Conservation (phyloP, 2,113 vertebrate species). For the Columbina picui region DNA sequence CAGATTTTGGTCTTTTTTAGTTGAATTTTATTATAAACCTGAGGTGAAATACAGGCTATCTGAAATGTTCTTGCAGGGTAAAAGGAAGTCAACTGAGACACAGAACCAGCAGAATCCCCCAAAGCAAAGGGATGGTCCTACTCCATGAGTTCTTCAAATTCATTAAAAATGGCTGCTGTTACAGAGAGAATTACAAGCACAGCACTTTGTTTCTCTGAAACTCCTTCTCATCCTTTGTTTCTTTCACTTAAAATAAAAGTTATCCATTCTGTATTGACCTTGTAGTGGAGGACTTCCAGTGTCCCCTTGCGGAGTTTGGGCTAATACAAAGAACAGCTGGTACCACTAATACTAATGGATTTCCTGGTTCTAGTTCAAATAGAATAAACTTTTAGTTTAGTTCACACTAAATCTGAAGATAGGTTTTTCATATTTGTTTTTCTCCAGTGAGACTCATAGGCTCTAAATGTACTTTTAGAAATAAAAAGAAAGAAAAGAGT, state of each 20-base stretch:
- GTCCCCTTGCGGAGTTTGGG: slow-evolving; percentile 11
- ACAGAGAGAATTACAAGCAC: not conserved
- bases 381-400: slow-evolving; percentile 33
- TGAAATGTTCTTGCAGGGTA: not conserved
- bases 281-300: not conserved
- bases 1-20: not conserved
- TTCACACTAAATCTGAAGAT: slow-evolving; percentile 49
- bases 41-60: not conserved
- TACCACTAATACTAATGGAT: slow-evolving; percentile 63
- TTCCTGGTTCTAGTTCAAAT: slow-evolving; percentile 65
- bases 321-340: slow-evolving; percentile 35
- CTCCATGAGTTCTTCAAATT: not conserved
- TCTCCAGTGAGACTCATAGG: slow-evolving; percentile 18
- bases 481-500: not conserved
- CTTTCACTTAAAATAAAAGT: slow-evolving; percentile 2
- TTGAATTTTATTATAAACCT: not conserved
- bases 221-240: not conserved
- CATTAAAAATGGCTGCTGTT: not conserved
- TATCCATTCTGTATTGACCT: not conserved
- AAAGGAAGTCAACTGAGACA: not conserved
- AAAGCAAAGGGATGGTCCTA: not conserved
- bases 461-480: slow-evolving; percentile 41
- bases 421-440: slow-evolving; percentile 50
- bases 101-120: not conserved
- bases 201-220: not conserved